Base-by-base conservation (phyloP, 2,888 invertebrate species). In the Pachycephus smyrnensis region DNA sequence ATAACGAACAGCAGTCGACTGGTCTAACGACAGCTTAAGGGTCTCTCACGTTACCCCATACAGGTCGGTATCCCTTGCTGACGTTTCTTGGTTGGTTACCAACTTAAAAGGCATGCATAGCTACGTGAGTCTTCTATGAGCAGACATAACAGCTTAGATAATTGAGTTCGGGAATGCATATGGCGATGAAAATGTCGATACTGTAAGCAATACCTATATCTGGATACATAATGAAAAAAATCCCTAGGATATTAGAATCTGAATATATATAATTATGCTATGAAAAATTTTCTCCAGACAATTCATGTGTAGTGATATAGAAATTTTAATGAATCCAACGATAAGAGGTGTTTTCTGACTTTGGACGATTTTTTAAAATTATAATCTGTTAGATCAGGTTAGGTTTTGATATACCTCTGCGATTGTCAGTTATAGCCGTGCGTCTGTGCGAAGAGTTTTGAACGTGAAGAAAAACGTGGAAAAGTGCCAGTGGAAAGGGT, bases 1-100 rank as follows among this genome's bases (percentile, higher is more conserved):
- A 55, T 55, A 55, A 55, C 55, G 55, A 55, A 55, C 55, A 55
- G 55, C 55, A 55, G 55, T 23, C 55, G 55, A 55, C 55, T 55
- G 55, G 55, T 55, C 55, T 74, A 74, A 74, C 36, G 74, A 74
- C 74, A 33, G 74, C 74, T 74, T 74, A 74, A 74, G 74, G 74
- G 74, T 74, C 74, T 74, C 36, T 33, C 32, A 15, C 15, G 31
- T 71, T 71, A 31, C 71, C 30, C 71, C 33, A 32, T 71, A 55
- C 55, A 55, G 23, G 15, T 23, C 23, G 55, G 23, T 55, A 55
- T 2, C 55, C 55, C 23, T 55, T 55, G 55, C 55, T 55, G 55
- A 55, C 55, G 55, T 55, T 23, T 23, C 23, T 23, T 9, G 55
- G 55, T 55, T 55, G 55, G 55, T 55, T 55, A 55, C 55, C 55